Evolutionary conservation across 2,888 invertebrate genomes (phyloP), one percentile per base, ranked within the genome.

Genomic region (Tenodera sinensis): DNA sequence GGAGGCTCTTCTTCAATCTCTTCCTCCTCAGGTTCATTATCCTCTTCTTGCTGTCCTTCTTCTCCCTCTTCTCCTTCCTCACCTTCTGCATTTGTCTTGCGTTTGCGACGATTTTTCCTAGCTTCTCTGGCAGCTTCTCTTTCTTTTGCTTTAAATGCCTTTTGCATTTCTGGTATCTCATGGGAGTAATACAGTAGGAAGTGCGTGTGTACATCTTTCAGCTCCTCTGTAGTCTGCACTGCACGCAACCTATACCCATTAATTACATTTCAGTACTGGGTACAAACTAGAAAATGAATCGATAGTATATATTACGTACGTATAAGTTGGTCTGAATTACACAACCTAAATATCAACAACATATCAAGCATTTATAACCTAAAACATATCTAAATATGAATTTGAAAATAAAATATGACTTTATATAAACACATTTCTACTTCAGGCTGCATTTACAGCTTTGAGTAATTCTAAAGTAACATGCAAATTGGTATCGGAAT

Each of bases 161-260:
- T 96, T 92, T 97, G 97, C 98, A 98, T 97, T 88, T 95, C 95
- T 0, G 97, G 96, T 91, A 98, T 94, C 88, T 98, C 97, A 88
- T 96, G 96, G 0, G 97, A 97, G 93, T 99, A 99, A 93, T 99
- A 98, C 28, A 99, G 94, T 91, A 98, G 95, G 93, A 99, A 99
- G 92, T 99, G 98, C 91, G 97, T 96, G 93, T 98, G 98, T 2
- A 98, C 97, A 92, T 99, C 99, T 90, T 97, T 97, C 0, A 99
- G 93, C 93, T 99, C 99, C 93, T 99, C 99, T 15, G 97, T 95
- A 0, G 97, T 97, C 92, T 98, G 97, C 0, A 97, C 97, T 88
- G 94, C 95, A 91, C 95, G 95, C 90, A 98, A 93, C 87, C 96
- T 95, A 91, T 3, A 20, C 6, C 20, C 54, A 71, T 20, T 20